A percentile compares a stretch with the other conserved stretches of the same genome.
phyloP scores from a whole-genome alignment of 2,888 invertebrate genomes.

The Oligia fasciuncula region DNA sequence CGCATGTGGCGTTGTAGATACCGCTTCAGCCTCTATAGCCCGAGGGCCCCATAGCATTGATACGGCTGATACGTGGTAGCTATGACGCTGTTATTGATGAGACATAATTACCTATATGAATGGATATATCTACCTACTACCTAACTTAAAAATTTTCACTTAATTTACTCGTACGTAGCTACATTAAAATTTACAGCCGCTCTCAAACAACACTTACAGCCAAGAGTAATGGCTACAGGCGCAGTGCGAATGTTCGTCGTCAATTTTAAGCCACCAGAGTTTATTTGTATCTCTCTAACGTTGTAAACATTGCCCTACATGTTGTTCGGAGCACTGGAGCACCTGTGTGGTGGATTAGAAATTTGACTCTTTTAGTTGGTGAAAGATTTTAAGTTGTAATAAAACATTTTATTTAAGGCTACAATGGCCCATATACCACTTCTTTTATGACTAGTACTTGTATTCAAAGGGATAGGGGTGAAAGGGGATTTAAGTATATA shows the following conservation, averaged over 20 bases:
- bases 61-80: not conserved
- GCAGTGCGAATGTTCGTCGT: conserved; percentile 64
- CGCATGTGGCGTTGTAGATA: too few species aligned
- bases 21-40: not conserved
- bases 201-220: conserved; percentile 56
- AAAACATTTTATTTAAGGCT: too few species aligned
- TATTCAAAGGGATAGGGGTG: not conserved
- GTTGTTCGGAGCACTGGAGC: conserved; percentile 17
- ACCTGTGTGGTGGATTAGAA: conserved; percentile 39
- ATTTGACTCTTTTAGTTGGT: not conserved
- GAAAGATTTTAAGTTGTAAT: not conserved
- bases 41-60: not conserved
- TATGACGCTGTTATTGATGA: not conserved
- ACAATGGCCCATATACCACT: too few species aligned
- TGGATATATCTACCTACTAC: not conserved
- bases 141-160: conserved; percentile 31
- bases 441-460: not conserved
- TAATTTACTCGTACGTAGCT: conserved; percentile 43
- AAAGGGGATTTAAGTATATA: not conserved
- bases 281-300: conserved; percentile 76
- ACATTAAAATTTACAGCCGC: conserved; percentile 53
- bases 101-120: not conserved
- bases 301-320: conserved; percentile 74
- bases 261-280: conserved; percentile 72
- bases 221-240: conserved; percentile 60